Evolutionary conservation across 2,888 invertebrate species (phyloP), one percentile per base, ranked within the genome.

Genomic region (Erpobdella octoculata): DNA sequence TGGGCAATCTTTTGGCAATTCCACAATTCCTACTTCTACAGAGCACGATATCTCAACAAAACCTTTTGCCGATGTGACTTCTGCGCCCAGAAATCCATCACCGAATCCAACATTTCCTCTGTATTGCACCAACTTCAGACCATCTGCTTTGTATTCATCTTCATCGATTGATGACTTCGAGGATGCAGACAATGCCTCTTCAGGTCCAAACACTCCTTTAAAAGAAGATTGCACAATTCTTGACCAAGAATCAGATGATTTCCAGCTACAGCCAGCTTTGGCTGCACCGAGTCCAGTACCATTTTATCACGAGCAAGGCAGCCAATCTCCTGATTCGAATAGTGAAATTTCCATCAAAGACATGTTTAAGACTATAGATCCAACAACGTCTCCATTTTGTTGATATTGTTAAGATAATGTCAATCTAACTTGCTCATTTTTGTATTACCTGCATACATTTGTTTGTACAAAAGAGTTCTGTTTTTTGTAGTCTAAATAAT

Each of bases 351-450:
- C 68, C 15, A 75, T 83, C 28, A 82, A 81, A 74, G 82, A 82
- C 71, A 78, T 82, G 73, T 83, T 83, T 76, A 82, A 83, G 76
- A 81, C 82, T 25, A 82, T 82, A 70, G 83, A 83, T 74, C 83
- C 83, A 0, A 83, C 83, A 28, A 83, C 83, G 4, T 83, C 83
- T 36, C 83, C 83, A 25, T 83, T 83, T 75, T 83, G 83, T 74
- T 83, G 76, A 41, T 59, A 35, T 38, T 53, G n/a, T n/a, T n/a
- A n/a, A n/a, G n/a, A n/a, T n/a, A n/a, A n/a, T n/a, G n/a, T n/a
- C n/a, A n/a, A n/a, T n/a, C n/a, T n/a, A n/a, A n/a, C n/a, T n/a
- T n/a, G n/a, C n/a, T n/a, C n/a, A n/a, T n/a, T n/a, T n/a, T n/a
- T n/a, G n/a, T n/a, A n/a, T n/a, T n/a, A n/a, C n/a, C n/a, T n/a